Base-by-base conservation (phyloP, 37 sponge, comb jelly and placozoan species). In the Beroe forskalii region DNA sequence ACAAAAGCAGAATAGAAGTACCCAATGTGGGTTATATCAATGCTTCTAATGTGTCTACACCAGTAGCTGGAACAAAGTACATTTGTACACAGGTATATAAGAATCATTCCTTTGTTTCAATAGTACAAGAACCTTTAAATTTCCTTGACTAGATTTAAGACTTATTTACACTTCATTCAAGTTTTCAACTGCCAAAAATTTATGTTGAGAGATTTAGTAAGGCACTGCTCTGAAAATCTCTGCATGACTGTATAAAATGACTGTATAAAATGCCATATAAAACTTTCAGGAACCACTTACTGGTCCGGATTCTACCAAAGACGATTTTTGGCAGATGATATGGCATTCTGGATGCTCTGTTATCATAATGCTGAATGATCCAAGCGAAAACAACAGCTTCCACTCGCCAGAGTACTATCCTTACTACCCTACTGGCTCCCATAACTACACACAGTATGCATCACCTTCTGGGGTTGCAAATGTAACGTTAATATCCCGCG, bases 361-460 rank as follows among this genome's bases (percentile, higher is more conserved):
- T 2, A 69, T 69, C 72, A 69, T 69, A 33, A 69, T 69, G 72
- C 38, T 69, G 72, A 69, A 69, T 37, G 72, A 69, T 37, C 72
- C 72, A 19, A 32, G 33, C 6, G 72, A 69, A 37, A 69, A 69
- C 38, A 69, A 69, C 72, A 32, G 33, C 38, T 69, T 33, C 39
- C 12, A 36, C 19, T 32, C 17, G 2, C 3, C 4, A 4, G 32
- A 35, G 19, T 36, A 35, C 38, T 69, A 69, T 36, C 72, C 72
- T 2, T 69, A 69, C 72, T 69, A 33, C 19, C 72, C 72, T 17
- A 69, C 72, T 36, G 38, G 38, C 72, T 2, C 1, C 1, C 72
- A 69, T 2, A 37, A 17, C 32, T 69, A 69, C 19, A 2, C 36
- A 3, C 37, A 31, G 72, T 69, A 69, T 17, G 32, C 6, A 12